Evolutionary conservation across 2,888 invertebrate genomes (phyloP).

Genomic region (Automeris io): DNA sequence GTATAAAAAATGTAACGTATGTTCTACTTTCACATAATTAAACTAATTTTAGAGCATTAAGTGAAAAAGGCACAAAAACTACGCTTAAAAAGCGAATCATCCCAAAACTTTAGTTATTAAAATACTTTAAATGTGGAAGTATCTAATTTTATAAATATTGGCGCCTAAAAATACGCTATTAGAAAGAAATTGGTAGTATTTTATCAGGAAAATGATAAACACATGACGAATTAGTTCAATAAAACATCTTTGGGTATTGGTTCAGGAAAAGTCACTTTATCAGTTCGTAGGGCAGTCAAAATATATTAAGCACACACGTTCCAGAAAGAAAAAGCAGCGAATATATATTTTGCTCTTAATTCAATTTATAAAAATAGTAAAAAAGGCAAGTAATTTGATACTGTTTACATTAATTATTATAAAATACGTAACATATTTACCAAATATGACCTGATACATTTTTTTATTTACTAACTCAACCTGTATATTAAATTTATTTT

Average conservation of each 20-base stretch:
- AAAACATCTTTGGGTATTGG: constrained; percentile 51
- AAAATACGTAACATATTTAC: too few species aligned
- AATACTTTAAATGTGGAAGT: not conserved
- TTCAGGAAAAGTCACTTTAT: constrained; percentile 49
- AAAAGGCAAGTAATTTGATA: not conserved
- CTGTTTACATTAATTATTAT: too few species aligned
- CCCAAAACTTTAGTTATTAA: not conserved
- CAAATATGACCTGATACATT: too few species aligned
- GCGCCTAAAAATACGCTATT: not conserved
- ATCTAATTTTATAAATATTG: not conserved
- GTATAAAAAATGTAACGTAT: too few species aligned
- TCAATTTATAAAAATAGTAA: not conserved
- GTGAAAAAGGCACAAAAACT: too few species aligned
- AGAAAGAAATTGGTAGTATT: not conserved
- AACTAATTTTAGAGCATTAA: too few species aligned
- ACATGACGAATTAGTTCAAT: constrained; percentile 54
- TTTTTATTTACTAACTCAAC: too few species aligned
- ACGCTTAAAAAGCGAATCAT: too few species aligned
- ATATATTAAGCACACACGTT: constrained; percentile 25
- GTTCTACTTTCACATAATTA: too few species aligned
- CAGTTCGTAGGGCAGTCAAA: constrained; percentile 25
- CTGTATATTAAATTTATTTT: too few species aligned
- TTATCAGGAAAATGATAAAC: not conserved
- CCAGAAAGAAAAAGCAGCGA: constrained; percentile 12
- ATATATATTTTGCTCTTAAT: not conserved